Evolutionary conservation across 1,140 invertebrate genomes (phyloP), one percentile per base, ranked within the genome.

Genomic region (Marisa cornuarietis): DNA sequence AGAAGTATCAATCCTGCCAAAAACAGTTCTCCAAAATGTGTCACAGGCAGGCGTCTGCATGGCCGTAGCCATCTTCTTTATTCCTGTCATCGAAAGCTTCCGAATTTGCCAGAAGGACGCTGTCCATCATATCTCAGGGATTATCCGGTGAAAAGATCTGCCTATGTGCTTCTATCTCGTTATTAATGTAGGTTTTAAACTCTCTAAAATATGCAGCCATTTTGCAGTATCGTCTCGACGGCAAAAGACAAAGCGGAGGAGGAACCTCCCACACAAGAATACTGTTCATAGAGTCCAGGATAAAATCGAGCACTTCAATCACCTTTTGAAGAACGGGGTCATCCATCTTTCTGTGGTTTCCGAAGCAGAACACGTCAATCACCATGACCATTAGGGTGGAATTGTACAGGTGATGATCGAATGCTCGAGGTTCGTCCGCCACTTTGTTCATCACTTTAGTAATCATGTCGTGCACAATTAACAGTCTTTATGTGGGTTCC

Each of bases 391-490:
- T 75, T 11, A 75, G 22, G 24, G 26, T 63, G 9, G 13, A 26
- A 54, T 26, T 75, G 58, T 62, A 63, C n/a, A 42, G 61, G 61
- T 62, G 73, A 10, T 58, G 73, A 61, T 75, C 16, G 2, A 75
- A 75, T 0, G 73, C 51, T 14, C 54, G 4, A 26, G 73, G 58
- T 61, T 75, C 73, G 11, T 58, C 73, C n/a, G 61, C n/a, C 73
- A 75, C 63, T 63, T 42, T 75, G 54, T 75, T 61, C n/a, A 22
- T 26, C 10, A 31, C 22, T n/a, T n/a, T 62, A 16, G 54, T 42
- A 20, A 75, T 63, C 24, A 75, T 54, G 22, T 75, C n/a, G n/a
- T 75, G 73, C 11, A 75, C 73, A 11, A n/a, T n/a, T n/a, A n/a
- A 75, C 73, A n/a, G 58, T 63, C 11, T 75, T 26, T 22, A 75